Percentiles rank a stretch among this genome's conserved stretches.
Conservation (phyloP, 1,140 invertebrate species). For the Subanguina moxae region DNA sequence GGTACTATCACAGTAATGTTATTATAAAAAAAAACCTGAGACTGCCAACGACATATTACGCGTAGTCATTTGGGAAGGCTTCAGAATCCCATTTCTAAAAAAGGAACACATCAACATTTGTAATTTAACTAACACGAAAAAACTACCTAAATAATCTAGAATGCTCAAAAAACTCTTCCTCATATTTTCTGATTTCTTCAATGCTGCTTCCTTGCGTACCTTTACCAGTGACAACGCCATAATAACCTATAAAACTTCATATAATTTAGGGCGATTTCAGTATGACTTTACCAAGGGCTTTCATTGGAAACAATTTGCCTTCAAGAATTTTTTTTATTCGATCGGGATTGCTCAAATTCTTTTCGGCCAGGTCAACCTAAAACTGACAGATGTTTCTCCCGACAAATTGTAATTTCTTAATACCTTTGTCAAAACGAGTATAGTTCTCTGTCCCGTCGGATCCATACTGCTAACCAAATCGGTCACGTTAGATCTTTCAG, state of each 20-base stretch:
- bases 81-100: constrained; percentile 81
- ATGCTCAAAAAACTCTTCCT: constrained; percentile 87
- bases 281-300: constrained; percentile 68
- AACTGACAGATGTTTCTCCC: background rate
- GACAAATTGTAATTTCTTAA: constrained; percentile 34
- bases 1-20: background rate
- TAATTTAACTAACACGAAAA: no score
- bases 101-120: constrained; percentile 24
- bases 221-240: constrained; percentile 93
- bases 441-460: constrained; percentile 87
- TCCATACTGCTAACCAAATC: constrained; percentile 92
- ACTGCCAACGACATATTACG: constrained; percentile 87
- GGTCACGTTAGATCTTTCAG: constrained; percentile 95
- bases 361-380: constrained; percentile 79
- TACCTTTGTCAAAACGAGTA: constrained; percentile 97
- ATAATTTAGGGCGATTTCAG: no score
- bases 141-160: constrained; percentile 89
- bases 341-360: constrained; percentile 86
- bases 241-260: constrained; percentile 71
- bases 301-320: constrained; percentile 96
- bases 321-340: constrained; percentile 89
- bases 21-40: background rate
- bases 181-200: constrained; percentile 84
- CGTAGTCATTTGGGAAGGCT: constrained; percentile 89
- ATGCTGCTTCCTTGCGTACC: constrained; percentile 74